These are phyloP conservation scores for Stenolophus ochropezus DNA, from an alignment of 2,888 invertebrate genomes.

Conservation along the genomic window DNA sequence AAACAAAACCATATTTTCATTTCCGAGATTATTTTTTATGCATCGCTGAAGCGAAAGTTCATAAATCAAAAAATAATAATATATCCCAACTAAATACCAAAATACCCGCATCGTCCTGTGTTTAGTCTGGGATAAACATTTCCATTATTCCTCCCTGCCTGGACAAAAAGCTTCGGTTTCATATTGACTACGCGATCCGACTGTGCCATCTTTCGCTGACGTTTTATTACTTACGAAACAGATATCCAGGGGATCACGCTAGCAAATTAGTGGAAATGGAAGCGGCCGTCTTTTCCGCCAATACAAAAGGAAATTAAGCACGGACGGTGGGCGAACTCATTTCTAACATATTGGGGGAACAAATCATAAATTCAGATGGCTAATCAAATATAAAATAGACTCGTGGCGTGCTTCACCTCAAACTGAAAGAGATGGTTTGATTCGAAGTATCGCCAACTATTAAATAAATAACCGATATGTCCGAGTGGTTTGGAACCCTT, in stretches of 20 bases:
- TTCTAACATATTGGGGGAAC: neutral
- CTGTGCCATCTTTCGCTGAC: constrained; percentile 43
- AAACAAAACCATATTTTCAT: constrained; percentile 46
- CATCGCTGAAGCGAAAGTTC: neutral
- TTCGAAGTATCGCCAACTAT: too few species aligned
- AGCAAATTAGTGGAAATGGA: constrained; percentile 35
- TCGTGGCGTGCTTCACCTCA: too few species aligned
- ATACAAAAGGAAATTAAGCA: constrained; percentile 34
- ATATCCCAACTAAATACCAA: constrained; percentile 30
- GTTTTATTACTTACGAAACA: constrained; percentile 37
- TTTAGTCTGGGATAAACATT: constrained; percentile 30
- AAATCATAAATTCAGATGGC: too few species aligned
- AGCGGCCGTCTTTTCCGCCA: neutral
- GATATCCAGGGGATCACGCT: constrained; percentile 35
- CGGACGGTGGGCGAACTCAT: neutral
- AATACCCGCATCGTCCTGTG: neutral
- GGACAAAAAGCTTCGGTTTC: constrained; percentile 25
- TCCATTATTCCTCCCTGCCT: constrained; percentile 21
- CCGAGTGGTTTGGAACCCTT: too few species aligned
- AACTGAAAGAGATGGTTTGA: too few species aligned
- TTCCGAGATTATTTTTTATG: constrained; percentile 25
- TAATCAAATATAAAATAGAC: too few species aligned
- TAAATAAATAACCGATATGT: too few species aligned
- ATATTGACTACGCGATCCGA: constrained; percentile 22
- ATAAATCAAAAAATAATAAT: constrained; percentile 29